Conservation (phyloP, 2,797 vertebrate genomes). For the Leptoclinus maculatus region DNA sequence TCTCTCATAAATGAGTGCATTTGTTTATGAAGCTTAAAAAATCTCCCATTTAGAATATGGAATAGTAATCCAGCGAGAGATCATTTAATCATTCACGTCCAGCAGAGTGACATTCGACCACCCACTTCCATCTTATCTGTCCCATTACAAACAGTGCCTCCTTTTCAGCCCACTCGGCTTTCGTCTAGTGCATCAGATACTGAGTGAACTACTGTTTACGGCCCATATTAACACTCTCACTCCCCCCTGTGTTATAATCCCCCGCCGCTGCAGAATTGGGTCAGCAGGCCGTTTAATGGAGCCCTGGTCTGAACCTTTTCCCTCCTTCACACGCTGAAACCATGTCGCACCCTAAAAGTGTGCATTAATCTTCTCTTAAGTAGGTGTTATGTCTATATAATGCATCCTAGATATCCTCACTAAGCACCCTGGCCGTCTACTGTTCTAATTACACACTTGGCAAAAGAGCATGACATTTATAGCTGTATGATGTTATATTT, state of each 20-base stretch:
- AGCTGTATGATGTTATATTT: constrained; percentile 27
- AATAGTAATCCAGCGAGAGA: constrained; percentile 84
- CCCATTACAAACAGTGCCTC: constrained; percentile 71
- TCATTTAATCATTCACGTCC: constrained; percentile 83
- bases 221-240: constrained; percentile 79
- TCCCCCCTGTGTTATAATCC: constrained; percentile 77
- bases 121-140: constrained; percentile 57
- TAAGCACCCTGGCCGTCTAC: constrained; percentile 45
- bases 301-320: constrained; percentile 70
- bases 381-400: constrained; percentile 58
- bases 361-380: constrained; percentile 70
- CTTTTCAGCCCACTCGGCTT: constrained; percentile 27
- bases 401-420: constrained; percentile 53
- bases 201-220: constrained; percentile 57
- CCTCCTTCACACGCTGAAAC: constrained; percentile 44
- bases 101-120: constrained; percentile 55
- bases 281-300: constrained; percentile 75
- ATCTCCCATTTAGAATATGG: constrained; percentile 89
- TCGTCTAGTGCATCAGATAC: constrained; percentile 62
- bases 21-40: constrained; percentile 88
- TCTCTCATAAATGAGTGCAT: constrained; percentile 87
- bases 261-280: constrained; percentile 67
- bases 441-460: constrained; percentile 47
- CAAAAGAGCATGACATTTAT: constrained; percentile 9
- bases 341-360: constrained; percentile 61